Evolutionary conservation across 2,888 invertebrate genomes (phyloP).

Genomic region (Platynereis dumerilii): DNA sequence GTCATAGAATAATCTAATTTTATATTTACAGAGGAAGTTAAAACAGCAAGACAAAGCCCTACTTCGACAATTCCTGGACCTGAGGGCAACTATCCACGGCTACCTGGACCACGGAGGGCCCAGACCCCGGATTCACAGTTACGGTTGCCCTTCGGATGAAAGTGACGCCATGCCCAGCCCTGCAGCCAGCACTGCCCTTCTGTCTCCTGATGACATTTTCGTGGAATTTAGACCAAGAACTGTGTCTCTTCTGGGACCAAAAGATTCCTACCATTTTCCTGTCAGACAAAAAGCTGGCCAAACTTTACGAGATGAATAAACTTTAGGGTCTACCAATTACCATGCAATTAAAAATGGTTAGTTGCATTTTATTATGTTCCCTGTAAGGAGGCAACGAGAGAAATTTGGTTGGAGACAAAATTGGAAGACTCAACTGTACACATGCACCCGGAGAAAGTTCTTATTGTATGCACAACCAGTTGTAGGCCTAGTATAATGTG

Average conservation of each 20-base stretch:
- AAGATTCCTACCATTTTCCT: neutral
- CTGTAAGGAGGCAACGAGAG: too few species aligned
- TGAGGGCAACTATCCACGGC: constrained; percentile 21
- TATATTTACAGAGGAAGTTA: constrained; percentile 20
- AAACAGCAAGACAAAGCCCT: constrained; percentile 23
- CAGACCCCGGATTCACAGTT: neutral
- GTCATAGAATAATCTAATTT: too few species aligned
- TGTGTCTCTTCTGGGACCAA: constrained; percentile 8
- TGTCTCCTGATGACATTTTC: constrained; percentile 5
- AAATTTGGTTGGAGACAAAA: too few species aligned
- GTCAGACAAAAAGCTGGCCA: too few species aligned
- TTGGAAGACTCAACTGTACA: too few species aligned
- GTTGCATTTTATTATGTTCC: too few species aligned
- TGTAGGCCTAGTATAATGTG: too few species aligned
- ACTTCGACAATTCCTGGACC: constrained; percentile 19
- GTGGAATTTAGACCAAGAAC: constrained; percentile 23
- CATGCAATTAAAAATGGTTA: too few species aligned
- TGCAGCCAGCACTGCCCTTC: neutral
- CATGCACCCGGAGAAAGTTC: too few species aligned
- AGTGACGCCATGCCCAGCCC: neutral
- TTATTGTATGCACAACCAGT: too few species aligned
- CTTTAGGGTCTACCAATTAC: too few species aligned
- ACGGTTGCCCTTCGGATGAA: neutral
- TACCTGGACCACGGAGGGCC: neutral
- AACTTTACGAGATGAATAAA: too few species aligned